Conservation (phyloP, 1,140 invertebrate species). For the Myzus persicae region DNA sequence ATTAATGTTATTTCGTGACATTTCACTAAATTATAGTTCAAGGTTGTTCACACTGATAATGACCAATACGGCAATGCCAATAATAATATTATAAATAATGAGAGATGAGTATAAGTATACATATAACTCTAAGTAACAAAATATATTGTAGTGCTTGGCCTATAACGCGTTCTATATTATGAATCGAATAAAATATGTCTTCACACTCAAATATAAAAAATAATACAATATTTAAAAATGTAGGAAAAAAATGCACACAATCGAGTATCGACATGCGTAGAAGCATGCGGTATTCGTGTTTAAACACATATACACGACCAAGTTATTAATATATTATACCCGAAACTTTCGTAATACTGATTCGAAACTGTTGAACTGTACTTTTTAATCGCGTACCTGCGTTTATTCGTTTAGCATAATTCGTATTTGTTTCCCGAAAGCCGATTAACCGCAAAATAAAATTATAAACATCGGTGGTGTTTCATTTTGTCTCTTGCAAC, state of each 20-base stretch:
- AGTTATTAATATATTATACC: neutral
- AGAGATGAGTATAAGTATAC: too few relatives aligned
- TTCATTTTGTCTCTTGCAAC: neutral
- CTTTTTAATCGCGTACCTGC: conserved; percentile 16
- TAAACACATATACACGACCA: neutral
- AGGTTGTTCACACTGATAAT: neutral
- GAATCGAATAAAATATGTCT: neutral
- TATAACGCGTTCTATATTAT: neutral
- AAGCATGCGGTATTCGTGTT: neutral
- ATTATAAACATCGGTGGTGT: neutral
- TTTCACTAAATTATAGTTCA: neutral
- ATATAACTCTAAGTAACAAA: too few relatives aligned
- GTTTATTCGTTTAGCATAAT: neutral
- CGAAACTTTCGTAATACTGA: conserved; percentile 10
- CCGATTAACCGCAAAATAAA: conserved; percentile 2
- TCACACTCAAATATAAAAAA: too few relatives aligned
- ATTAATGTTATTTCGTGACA: neutral
- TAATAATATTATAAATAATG: too few relatives aligned
- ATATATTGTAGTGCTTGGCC: neutral
- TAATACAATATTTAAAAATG: neutral
- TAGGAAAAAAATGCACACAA: neutral
- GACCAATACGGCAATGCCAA: neutral
- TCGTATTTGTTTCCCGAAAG: neutral
- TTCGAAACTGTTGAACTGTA: conserved; percentile 15
- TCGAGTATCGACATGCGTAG: neutral